Base-by-base conservation (phyloP, 2,888 invertebrate species). In the Criorhina ranunculi region DNA sequence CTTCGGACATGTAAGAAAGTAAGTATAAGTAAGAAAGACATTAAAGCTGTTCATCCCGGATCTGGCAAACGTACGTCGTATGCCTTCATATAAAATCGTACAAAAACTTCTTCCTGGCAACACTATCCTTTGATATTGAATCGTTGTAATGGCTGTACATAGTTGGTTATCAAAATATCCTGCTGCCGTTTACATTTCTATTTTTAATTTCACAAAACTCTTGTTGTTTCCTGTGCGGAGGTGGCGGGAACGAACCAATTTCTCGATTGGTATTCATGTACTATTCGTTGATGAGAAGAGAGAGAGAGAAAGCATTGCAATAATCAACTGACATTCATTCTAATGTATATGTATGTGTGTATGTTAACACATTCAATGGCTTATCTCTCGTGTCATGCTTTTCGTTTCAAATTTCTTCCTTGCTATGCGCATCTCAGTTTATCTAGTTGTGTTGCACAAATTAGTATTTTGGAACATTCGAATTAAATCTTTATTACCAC, bases 401-500 rank as follows among this genome's bases (percentile, higher is more conserved):
- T 33, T 42, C 31, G 12, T 29, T 6, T 33, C 12, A 72, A 37
- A 59, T 3, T 24, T 4, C 24, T 24, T 24, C 24, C 4, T 4
- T 24, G 4, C 24, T 4, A 24, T 57, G 53, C 33, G 31, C 4
- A 1, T 44, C 51, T 64, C n/a, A 31, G 29, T 69, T 69, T 62
- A n/a, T n/a, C n/a, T n/a, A 42, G 72, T 42, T 78, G 66, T 40
- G 66, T 40, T 60, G 72, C 72, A 79, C 60, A 64, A 79, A 83
- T 79, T 57, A 64, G 57, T 75, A 70, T 85, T 85, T 79, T 15
- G 57, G 55, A 69, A 62, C 62, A 62, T 57, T 62, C 49, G 55
- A 85, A 85, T 85, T 85, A 80, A 85, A 85, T 85, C 75, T 85
- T 80, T 85, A 80, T 85, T 85, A 76, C 80, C 80, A 55, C 75